Base-by-base conservation (phyloP, 2,888 invertebrate genomes). In the Alsophila aescularia region DNA sequence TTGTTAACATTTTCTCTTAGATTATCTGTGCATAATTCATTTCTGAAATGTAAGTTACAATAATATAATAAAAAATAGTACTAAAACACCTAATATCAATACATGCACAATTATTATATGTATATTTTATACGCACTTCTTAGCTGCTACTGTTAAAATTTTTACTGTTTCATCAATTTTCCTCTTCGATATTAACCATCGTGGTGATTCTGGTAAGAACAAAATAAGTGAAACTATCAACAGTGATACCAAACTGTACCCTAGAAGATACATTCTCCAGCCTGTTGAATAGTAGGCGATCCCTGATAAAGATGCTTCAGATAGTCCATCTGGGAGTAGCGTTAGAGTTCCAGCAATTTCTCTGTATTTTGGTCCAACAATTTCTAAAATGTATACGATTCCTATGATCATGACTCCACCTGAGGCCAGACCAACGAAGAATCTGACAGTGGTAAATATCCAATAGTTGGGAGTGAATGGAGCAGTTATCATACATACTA, bases 331-430 rank as follows among this genome's bases (percentile, higher is more conserved):
- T 5, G 82, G 78, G 4, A 79, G 58, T 6, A 78, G 58, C 9
- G 70, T 62, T 12, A 72, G 55, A 13, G 76, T 74, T 12, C 78
- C 82, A 42, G 80, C 79, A 2, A 70, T 62, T 53, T 92, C 93
- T 47, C 93, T 85, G 31, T 86, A 81, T 27, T 82, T 74, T 0
- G 85, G 81, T 3, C 94, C 94, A 41, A 93, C 87, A n/a, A 93
- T 81, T 79, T 94, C 94, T 90, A 94, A 93, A 1, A 93, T 85
- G 6, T 93, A 80, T 7, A 85, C 77, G 24, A 81, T 51, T 14
- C 76, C 72, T 7, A 79, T 73, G 14, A 95, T 93, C 93, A 96
- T 94, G 0, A 94, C 94, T 10, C 96, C 96, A 37, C 96, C 96
- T 0, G 95, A 95, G 6, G 95, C 94, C 41, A 95, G 78, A 0